Evolutionary conservation across 2,113 vertebrate species (phyloP).

Genomic region (Otis tarda): DNA sequence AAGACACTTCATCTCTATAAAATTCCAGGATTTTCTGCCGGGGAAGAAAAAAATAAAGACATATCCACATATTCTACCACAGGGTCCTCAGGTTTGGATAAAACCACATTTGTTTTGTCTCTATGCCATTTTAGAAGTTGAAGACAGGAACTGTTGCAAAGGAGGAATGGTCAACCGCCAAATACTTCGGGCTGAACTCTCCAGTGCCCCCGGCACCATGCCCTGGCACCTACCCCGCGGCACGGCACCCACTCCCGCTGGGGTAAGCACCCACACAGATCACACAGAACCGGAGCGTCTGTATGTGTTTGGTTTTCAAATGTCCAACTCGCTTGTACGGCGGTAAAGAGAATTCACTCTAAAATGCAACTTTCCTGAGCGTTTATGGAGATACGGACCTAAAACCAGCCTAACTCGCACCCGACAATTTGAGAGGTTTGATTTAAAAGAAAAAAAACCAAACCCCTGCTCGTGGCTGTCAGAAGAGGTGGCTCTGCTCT

Average conservation of each 20-base stretch:
- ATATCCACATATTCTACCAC: background rate
- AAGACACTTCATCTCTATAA: background rate
- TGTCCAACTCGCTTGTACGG: background rate
- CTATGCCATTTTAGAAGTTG: background rate
- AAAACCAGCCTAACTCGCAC: background rate
- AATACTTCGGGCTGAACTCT: background rate
- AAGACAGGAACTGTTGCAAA: background rate
- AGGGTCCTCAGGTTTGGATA: background rate
- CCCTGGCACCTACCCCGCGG: background rate
- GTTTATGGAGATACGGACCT: background rate
- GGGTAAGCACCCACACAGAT: background rate
- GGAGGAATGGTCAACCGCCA: background rate
- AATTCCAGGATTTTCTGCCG: background rate
- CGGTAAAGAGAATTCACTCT: background rate
- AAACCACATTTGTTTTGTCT: constrained; percentile 27
- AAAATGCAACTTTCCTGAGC: background rate
- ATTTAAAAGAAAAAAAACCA: background rate
- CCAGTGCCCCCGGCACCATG: background rate
- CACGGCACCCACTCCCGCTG: background rate
- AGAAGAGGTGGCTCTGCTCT: background rate
- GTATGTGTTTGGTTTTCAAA: background rate
- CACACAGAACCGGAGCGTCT: background rate
- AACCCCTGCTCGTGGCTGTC: background rate
- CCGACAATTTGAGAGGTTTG: background rate
- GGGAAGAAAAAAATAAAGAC: background rate